Conservation (phyloP, 1,140 invertebrate genomes). For the Aphelenchoides avenae region DNA sequence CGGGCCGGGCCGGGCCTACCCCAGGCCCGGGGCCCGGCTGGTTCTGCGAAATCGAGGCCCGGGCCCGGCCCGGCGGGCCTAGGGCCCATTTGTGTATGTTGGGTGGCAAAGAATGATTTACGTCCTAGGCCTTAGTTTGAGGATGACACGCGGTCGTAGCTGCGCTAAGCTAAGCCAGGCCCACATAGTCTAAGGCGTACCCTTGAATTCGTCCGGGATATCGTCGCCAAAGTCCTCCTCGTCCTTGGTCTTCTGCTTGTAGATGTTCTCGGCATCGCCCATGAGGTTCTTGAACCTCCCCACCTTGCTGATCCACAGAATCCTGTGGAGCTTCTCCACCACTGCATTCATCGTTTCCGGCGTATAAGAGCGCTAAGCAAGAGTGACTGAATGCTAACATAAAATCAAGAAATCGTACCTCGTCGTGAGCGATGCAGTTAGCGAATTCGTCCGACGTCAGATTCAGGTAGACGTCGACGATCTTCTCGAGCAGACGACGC, state of each 20-base stretch:
- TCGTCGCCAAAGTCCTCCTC: slow-evolving; percentile 73
- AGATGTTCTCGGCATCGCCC: slow-evolving; percentile 73
- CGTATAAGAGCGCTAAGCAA: slow-evolving; percentile 78
- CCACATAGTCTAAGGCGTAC: too few species aligned
- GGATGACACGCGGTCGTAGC: neutral
- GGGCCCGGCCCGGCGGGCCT: slow-evolving; percentile 11
- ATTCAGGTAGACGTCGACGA: slow-evolving; percentile 93
- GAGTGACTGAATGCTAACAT: slow-evolving; percentile 17
- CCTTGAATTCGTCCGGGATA: slow-evolving; percentile 90
- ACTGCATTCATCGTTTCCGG: slow-evolving; percentile 87
- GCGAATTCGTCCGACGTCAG: slow-evolving; percentile 84
- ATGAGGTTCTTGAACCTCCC: slow-evolving; percentile 76
- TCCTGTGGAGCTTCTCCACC: too few species aligned
- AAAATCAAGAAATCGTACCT: slow-evolving; percentile 60
- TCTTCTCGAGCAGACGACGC: slow-evolving; percentile 76
- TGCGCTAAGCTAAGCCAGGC: too few species aligned
- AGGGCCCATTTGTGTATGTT: neutral
- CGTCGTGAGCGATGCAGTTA: slow-evolving; percentile 79
- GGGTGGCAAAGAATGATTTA: neutral
- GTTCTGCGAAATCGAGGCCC: slow-evolving; percentile 11
- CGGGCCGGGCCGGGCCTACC: too few species aligned
- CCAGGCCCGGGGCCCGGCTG: too few species aligned
- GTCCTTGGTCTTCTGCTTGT: slow-evolving; percentile 76
- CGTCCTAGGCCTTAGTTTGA: too few species aligned
- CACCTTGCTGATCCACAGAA: too few species aligned